These are phyloP conservation scores for Hyles euphorbiae DNA, from an alignment of 1,140 invertebrate genomes.

Conservation along the genomic window DNA sequence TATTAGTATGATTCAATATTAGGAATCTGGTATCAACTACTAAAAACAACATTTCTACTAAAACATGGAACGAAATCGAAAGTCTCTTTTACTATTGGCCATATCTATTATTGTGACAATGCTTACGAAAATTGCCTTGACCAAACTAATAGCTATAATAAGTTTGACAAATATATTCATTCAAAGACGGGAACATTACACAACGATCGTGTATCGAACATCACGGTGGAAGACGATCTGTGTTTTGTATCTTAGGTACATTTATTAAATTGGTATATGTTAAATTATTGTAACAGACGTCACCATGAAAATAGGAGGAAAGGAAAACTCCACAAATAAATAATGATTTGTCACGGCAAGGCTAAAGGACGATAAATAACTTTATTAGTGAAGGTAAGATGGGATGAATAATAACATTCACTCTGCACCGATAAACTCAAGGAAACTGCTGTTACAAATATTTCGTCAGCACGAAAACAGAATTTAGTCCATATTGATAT, in stretches of 20 bases:
- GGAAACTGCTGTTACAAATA: neutral
- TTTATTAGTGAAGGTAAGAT: too few species aligned
- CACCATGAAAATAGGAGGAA: too few species aligned
- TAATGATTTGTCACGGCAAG: too few species aligned
- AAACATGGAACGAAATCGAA: constrained; percentile 6
- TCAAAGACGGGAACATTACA: constrained; percentile 46
- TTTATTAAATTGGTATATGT: constrained; percentile 8
- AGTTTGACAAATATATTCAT: constrained; percentile 60
- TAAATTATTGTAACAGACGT: neutral
- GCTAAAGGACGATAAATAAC: too few species aligned
- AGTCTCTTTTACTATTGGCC: constrained; percentile 18
- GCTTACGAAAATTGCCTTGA: constrained; percentile 61
- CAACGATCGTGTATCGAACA: constrained; percentile 43
- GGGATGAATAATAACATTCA: too few species aligned
- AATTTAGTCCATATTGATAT: constrained; percentile 38
- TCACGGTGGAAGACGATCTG: constrained; percentile 10
- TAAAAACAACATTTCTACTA: too few species aligned
- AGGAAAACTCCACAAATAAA: too few species aligned
- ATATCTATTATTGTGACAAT: constrained; percentile 33
- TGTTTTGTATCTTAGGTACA: too few species aligned
- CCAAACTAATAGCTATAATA: constrained; percentile 55
- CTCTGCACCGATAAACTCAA: too few species aligned
- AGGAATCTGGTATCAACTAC: too few species aligned
- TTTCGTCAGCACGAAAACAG: constrained; percentile 14
- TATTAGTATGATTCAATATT: too few species aligned